A percentile compares a stretch with the other conserved stretches of the same genome.
phyloP scores from a whole-genome alignment of 2,113 vertebrate species.

The Hepsetus odoe region DNA sequence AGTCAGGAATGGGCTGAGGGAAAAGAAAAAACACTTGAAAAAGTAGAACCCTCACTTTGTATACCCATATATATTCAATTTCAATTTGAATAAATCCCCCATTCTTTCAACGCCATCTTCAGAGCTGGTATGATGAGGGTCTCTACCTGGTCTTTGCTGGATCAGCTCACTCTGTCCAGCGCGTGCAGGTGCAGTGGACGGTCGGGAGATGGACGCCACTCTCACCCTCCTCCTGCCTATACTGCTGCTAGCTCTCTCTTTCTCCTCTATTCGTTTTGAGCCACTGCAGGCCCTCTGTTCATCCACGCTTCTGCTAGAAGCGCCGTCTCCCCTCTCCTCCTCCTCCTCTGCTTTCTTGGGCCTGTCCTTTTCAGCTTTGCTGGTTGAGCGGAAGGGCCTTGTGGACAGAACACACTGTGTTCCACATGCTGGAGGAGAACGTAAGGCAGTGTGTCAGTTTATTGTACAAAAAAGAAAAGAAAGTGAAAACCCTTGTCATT shows the following conservation, averaged over 20 bases:
- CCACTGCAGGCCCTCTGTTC: not conserved
- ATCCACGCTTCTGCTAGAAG: not conserved
- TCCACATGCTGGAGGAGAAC: constrained; percentile 62
- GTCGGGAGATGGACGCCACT: not conserved
- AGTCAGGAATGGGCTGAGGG: too few species aligned
- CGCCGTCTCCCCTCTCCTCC: not conserved
- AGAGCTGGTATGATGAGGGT: not conserved
- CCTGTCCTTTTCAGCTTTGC: constrained; percentile 23
- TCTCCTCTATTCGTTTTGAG: constrained; percentile 1
- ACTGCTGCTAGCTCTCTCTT: constrained; percentile 6
- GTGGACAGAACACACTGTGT: constrained; percentile 65
- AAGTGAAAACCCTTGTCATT: too few species aligned
- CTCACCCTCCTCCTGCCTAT: not conserved
- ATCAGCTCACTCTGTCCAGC: not conserved
- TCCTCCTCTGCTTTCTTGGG: not conserved
- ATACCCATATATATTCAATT: too few species aligned
- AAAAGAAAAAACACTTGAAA: too few species aligned
- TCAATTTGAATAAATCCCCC: too few species aligned
- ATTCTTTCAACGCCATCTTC: not conserved
- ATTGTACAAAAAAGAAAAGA: too few species aligned
- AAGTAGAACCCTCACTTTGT: too few species aligned
- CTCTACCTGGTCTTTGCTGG: constrained; percentile 21
- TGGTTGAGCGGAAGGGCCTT: constrained; percentile 47
- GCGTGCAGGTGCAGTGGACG: constrained; percentile 26
- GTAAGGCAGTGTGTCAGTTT: constrained; percentile 1